Base-by-base conservation (phyloP, 2,888 invertebrate species). In the Drepana falcataria region DNA sequence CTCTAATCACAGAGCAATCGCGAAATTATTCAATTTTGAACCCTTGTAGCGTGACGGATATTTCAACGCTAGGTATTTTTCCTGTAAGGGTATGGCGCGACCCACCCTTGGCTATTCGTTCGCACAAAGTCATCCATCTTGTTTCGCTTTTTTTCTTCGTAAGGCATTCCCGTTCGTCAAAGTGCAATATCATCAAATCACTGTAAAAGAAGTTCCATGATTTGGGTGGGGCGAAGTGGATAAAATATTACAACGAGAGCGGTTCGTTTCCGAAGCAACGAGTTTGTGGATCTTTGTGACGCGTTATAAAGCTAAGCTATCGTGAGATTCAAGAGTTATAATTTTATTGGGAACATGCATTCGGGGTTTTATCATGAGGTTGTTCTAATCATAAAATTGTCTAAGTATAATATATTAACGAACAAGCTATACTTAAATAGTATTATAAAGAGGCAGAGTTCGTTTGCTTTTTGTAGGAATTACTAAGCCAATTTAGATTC, bases 181-280 rank as follows among this genome's bases (percentile, higher is more conserved):
- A 88, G 83, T 90, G 91, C 91, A 91, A 85, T 84, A 87, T 91
- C 90, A 91, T 90, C 88, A 87, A 90, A 91, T 90, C 89, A 88
- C 85, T 87, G 87, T 81, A 80, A 86, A 87, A 87, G 88, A 87
- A 89, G 85, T 87, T 83, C 79, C 85, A 82, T 85, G 90, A 89
- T 91, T 89, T 79, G 75, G 77, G 73, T 73, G 64, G 74, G 71
- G 69, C 73, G 73, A 61, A 57, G 71, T 64, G 85, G 86, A 83
- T 87, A 82, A 88, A 88, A 89, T 90, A 90, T 90, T 87, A 88
- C 89, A 81, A 81, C 79, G 80, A 73, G 72, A 72, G 77, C 79
- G 83, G 79, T 85, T 85, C 80, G 78, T 81, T 83, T 81, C 72
- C 65, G 69, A 71, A 74, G 76, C 73, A 76, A 77, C 73, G 77